Base-by-base conservation (phyloP, 2,888 invertebrate species). In the Galeruca laticollis region DNA sequence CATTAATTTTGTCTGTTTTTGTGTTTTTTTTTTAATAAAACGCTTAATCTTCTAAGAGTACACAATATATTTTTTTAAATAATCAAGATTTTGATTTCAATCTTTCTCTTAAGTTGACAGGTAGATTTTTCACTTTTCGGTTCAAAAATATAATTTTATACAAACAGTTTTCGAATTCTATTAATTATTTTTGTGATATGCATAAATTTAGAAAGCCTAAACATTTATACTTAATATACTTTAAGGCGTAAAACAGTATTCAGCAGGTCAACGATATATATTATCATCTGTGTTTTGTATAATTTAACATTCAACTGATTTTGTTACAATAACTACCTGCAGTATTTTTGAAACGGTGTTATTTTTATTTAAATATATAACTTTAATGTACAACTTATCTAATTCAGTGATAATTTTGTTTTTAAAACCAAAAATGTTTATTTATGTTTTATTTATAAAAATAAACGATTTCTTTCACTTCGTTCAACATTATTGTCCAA, bases 351-450 rank as follows among this genome's bases (percentile, higher is more conserved):
- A 56, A 68, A 61, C 60, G 68, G 49, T 71, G 66, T 66, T 68
- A 68, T 60, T 73, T 71, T 68, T 61, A 64, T 62, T 72, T 64
- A 60, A 60, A 59, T 68, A 49, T 68, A 62, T 54, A 68, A 73
- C 68, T 69, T 71, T 74, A 69, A 75, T 76, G 76, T 77, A 75
- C 75, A 77, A 75, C 63, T 68, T 71, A 68, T 74, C 72, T 74
- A 73, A 72, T 75, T 77, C 72, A 74, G 64, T 66, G 69, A 74
- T 70, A 66, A 76, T 73, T 73, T 73, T 68, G 70, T 70, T 75
- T 71, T 73, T 77, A 75, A 76, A 78, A 77, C 79, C 79, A 80
- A 80, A 80, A 79, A 79, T 77, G 75, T 78, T 74, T 78, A 79
- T 78, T 79, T 80, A 77, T 79, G 79, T 76, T 76, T 78, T 76